phyloP scores from a whole-genome alignment of 2,113 vertebrate genomes.

The Calypte anna region DNA sequence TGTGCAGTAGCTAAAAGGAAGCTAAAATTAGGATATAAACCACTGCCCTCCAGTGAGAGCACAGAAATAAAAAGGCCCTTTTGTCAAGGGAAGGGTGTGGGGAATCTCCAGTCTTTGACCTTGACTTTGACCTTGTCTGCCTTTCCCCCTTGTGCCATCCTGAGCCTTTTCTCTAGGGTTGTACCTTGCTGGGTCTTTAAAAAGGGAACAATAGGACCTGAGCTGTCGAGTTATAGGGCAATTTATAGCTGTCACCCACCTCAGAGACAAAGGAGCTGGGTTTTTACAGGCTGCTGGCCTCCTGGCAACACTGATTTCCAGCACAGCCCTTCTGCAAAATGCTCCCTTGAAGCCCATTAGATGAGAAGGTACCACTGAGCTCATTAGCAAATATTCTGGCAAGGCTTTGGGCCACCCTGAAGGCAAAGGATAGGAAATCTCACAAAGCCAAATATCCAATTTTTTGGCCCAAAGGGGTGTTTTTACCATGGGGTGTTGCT shows the following conservation, averaged over 20 bases:
- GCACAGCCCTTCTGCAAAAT: not conserved
- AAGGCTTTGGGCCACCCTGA: not conserved
- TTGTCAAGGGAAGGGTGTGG: not conserved
- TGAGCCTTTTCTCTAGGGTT: not conserved
- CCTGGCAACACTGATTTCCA: not conserved
- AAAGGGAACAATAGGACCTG: not conserved
- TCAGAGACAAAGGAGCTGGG: not conserved
- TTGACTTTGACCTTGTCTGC: constrained; percentile 45
- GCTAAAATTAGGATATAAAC: not conserved
- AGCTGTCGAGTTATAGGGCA: constrained; percentile 31
- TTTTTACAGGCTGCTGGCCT: not conserved
- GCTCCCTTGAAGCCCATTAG: constrained; percentile 5
- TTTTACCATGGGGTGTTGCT: not conserved
- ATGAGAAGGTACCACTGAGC: not conserved
- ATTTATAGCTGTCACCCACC: not conserved
- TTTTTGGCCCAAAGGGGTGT: not conserved
- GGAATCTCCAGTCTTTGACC: not conserved
- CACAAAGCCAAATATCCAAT: not conserved
- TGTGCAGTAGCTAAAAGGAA: not conserved
- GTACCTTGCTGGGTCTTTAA: not conserved
- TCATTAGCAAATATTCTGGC: not conserved
- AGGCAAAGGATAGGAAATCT: fast-evolving
- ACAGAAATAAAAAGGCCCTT: not conserved
- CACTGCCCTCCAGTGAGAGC: not conserved
- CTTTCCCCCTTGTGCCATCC: not conserved